Conservation (phyloP, 2,113 vertebrate genomes). For the Psittacula cyanocephala region DNA sequence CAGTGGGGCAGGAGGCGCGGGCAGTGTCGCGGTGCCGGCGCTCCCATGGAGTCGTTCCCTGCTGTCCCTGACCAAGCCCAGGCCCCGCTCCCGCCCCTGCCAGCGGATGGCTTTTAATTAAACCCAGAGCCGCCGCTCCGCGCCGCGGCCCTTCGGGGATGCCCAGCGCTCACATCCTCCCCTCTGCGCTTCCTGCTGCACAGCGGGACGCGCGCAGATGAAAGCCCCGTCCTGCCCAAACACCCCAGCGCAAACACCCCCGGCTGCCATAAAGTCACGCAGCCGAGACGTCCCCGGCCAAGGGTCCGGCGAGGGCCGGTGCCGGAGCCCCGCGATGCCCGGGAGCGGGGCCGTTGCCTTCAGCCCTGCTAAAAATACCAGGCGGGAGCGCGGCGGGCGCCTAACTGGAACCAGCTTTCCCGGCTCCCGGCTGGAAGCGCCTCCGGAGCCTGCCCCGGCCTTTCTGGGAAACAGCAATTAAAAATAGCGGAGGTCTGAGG, state of each 20-base stretch:
- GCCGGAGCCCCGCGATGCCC: not conserved
- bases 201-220: conserved; percentile 5
- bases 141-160: conserved; percentile 26
- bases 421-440: conserved; percentile 42
- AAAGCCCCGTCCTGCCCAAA: conserved; percentile 1
- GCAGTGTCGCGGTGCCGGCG: rapidly evolving
- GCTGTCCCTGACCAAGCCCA: not conserved
- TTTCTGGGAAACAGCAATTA: conserved; percentile 54
- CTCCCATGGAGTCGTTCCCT: not conserved
- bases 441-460: not conserved
- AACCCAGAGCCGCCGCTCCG: not conserved
- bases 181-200: conserved; percentile 41
- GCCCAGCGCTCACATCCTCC: conserved; percentile 46
- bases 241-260: not conserved
- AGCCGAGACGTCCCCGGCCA: rapidly evolving
- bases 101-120: conserved; percentile 56
- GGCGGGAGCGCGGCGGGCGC: not conserved
- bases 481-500: conserved; percentile 15
- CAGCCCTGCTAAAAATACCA: conserved; percentile 47
- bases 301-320: not conserved
- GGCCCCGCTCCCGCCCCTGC: not conserved
- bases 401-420: conserved; percentile 64
- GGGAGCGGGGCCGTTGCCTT: not conserved
- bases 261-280: not conserved
- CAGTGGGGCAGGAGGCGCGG: not conserved